Evolutionary conservation across 2,888 invertebrate genomes (phyloP).

Genomic region (Chirona hameri): DNA sequence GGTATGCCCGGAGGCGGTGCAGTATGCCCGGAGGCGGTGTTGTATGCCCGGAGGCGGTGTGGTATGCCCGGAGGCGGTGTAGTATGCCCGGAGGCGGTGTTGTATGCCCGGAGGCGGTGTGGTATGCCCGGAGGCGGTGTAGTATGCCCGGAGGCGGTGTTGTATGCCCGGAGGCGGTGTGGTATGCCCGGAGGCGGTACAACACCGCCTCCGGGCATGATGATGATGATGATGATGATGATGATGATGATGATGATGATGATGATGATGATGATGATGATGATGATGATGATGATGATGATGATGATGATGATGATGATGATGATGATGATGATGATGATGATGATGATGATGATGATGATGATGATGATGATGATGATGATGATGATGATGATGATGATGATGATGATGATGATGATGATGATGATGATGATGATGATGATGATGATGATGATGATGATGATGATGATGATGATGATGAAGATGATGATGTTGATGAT

Average conservation of each 20-base stretch:
- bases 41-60: too few species aligned
- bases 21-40: too few species aligned
- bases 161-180: too few species aligned
- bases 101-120: too few species aligned
- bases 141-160: too few species aligned
- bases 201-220: not conserved
- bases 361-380: slow-evolving; percentile 22
- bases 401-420: slow-evolving; percentile 22
- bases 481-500: too few species aligned
- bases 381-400: slow-evolving; percentile 22
- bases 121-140: too few species aligned
- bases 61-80: too few species aligned
- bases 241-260: slow-evolving; percentile 22
- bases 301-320: slow-evolving; percentile 22
- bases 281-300: slow-evolving; percentile 22
- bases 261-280: slow-evolving; percentile 22
- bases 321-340: slow-evolving; percentile 22
- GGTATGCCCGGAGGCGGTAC: too few species aligned
- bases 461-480: not conserved
- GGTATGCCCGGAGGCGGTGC: too few species aligned
- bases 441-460: slow-evolving; percentile 22
- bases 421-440: slow-evolving; percentile 22
- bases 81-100: too few species aligned
- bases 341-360: slow-evolving; percentile 11
- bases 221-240: slow-evolving; percentile 22